A percentile compares a stretch with the other conserved stretches of the same genome.
Evolutionary conservation across 2,113 vertebrate genomes (phyloP).

Genomic region (Kryptolebias marmoratus): DNA sequence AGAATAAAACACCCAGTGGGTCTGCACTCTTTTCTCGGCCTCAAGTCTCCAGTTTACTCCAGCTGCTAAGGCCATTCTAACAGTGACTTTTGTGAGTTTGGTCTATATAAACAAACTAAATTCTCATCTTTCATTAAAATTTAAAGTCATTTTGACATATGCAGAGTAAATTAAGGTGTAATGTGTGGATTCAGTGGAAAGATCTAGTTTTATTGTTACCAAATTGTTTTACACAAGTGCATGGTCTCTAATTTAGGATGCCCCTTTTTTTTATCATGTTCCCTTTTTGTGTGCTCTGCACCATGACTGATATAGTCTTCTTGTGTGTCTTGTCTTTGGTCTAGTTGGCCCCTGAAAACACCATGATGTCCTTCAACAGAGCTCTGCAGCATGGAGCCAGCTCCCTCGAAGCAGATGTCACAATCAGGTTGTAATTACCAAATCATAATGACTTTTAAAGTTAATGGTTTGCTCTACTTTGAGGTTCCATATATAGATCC

Average conservation of each 20-base stretch:
- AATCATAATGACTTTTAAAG: constrained; percentile 12
- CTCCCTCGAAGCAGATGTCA: constrained; percentile 89
- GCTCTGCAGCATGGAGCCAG: constrained; percentile 87
- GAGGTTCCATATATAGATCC: constrained; percentile 11
- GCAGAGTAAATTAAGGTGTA: too few species aligned
- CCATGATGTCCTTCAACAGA: constrained; percentile 93
- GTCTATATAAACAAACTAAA: too few species aligned
- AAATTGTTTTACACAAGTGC: not conserved
- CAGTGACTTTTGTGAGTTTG: too few species aligned
- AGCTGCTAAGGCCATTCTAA: too few species aligned
- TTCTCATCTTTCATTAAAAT: too few species aligned
- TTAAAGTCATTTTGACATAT: too few species aligned
- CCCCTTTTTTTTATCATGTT: not conserved
- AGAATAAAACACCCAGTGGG: too few species aligned
- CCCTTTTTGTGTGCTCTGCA: not conserved
- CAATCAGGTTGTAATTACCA: constrained; percentile 83
- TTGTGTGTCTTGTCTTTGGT: constrained; percentile 31
- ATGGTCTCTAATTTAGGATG: too few species aligned
- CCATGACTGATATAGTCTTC: constrained; percentile 13
- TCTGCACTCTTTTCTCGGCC: too few species aligned
- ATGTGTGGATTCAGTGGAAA: too few species aligned
- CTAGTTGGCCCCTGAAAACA: constrained; percentile 96
- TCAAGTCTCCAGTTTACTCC: too few species aligned
- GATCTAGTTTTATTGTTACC: too few species aligned
- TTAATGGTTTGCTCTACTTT: not conserved